These are phyloP conservation scores for Panagrolaimus sp. DNA, from an alignment of 1,140 invertebrate genomes.

Conservation along the genomic window DNA sequence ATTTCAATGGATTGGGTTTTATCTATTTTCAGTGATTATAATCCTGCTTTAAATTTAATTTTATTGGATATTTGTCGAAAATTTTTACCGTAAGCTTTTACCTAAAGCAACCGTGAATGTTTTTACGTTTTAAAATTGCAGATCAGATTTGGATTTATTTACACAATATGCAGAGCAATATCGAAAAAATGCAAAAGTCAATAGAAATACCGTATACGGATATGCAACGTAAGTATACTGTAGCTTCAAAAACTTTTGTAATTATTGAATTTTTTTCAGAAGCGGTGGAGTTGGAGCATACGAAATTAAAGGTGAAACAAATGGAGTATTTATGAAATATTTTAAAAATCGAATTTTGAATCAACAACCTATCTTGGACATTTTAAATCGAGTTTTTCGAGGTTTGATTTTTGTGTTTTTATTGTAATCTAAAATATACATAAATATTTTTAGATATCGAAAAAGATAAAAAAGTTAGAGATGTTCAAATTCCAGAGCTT, in stretches of 20 bases:
- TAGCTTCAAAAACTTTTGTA: neutral
- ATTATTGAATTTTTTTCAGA: slow-evolving; percentile 30
- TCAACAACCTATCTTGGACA: slow-evolving; percentile 42
- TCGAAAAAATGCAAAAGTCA: slow-evolving; percentile 43
- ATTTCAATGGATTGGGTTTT: slow-evolving; percentile 59
- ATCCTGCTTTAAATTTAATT: slow-evolving; percentile 60
- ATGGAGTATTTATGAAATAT: slow-evolving; percentile 59
- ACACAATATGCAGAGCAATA: slow-evolving; percentile 49
- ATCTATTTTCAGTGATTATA: slow-evolving; percentile 50
- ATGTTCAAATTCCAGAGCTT: slow-evolving; percentile 55
- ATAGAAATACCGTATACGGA: slow-evolving; percentile 57
- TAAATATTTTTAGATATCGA: slow-evolving; percentile 51
- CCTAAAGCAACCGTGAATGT: slow-evolving; percentile 5
- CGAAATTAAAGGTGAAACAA: slow-evolving; percentile 53
- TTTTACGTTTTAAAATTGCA: too few relatives aligned
- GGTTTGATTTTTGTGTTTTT: slow-evolving; percentile 28
- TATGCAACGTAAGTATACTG: slow-evolving; percentile 39
- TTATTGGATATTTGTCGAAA: slow-evolving; percentile 61
- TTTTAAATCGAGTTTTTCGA: slow-evolving; percentile 51
- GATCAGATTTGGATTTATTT: slow-evolving; percentile 49
- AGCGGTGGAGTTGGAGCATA: slow-evolving; percentile 57
- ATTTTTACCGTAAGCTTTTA: slow-evolving; percentile 47
- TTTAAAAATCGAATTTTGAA: slow-evolving; percentile 50
- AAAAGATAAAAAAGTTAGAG: slow-evolving; percentile 51
- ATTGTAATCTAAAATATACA: slow-evolving; percentile 21